Conservation (phyloP, 2,888 invertebrate genomes). For the Melieria picta region DNA sequence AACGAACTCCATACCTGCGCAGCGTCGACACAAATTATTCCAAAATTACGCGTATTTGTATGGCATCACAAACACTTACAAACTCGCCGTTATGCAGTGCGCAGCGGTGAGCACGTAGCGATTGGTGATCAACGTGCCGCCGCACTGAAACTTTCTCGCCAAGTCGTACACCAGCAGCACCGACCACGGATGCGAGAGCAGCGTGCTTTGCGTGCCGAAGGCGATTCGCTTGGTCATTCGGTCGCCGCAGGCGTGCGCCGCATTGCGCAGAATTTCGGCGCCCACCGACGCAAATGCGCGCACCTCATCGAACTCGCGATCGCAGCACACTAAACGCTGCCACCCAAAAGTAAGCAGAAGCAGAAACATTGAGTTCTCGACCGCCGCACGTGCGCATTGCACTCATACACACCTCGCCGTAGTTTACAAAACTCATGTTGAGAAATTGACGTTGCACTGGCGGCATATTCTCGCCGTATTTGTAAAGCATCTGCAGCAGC, state of each 20-base stretch:
- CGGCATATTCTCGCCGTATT: constrained; percentile 5
- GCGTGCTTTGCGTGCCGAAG: constrained; percentile 24
- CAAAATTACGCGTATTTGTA: not conserved
- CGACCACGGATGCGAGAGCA: constrained; percentile 72
- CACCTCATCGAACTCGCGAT: not conserved
- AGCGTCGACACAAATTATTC: no score
- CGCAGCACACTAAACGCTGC: constrained; percentile 25
- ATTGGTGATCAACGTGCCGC: constrained; percentile 20
- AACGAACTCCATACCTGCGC: constrained; percentile 16
- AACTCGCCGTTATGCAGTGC: not conserved
- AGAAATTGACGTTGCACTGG: not conserved
- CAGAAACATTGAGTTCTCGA: not conserved
- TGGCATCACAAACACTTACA: not conserved
- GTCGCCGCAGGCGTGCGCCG: constrained; percentile 20
- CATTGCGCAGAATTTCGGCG: constrained; percentile 22
- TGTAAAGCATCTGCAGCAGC: no score
- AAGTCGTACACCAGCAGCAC: constrained; percentile 71
- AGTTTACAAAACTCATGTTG: constrained; percentile 7
- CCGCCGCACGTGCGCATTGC: no score
- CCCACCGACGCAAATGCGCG: constrained; percentile 22
- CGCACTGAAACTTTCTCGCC: constrained; percentile 11
- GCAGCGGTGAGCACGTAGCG: constrained; percentile 19
- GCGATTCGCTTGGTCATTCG: constrained; percentile 21
- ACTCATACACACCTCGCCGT: not conserved
- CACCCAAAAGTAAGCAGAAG: not conserved